These are phyloP conservation scores for Drosophila birchii DNA, from an alignment of 2,888 invertebrate genomes.

Conservation along the genomic window DNA sequence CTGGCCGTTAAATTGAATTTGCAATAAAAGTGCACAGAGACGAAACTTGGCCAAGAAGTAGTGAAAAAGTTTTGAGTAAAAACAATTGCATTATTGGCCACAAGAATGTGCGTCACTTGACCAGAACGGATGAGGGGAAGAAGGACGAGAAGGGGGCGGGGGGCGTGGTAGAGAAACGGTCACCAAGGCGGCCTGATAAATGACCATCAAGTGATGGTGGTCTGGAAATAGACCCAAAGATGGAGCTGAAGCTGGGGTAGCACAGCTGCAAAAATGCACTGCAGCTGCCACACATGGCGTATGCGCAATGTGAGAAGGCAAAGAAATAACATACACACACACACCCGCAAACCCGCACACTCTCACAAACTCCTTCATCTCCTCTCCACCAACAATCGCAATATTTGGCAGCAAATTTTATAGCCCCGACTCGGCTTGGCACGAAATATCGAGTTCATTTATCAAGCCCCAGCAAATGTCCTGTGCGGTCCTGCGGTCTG, in stretches of 20 bases:
- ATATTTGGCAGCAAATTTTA: constrained; percentile 55
- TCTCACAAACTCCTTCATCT: neutral
- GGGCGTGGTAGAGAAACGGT: neutral
- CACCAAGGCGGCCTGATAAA: constrained; percentile 34
- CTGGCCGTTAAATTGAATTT: constrained; percentile 19
- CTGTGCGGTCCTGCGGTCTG: constrained; percentile 11
- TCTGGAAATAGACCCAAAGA: constrained; percentile 1
- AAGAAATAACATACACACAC: neutral
- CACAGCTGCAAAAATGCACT: neutral
- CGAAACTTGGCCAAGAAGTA: constrained; percentile 4
- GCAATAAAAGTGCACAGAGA: neutral
- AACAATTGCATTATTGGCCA: constrained; percentile 48
- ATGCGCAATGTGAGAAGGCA: constrained; percentile 50
- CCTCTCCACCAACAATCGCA: constrained; percentile 37
- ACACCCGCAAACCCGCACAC: neutral
- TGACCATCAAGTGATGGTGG: constrained; percentile 39
- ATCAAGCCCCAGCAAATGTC: constrained; percentile 32
- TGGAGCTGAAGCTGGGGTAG: neutral
- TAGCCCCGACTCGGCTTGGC: constrained; percentile 31
- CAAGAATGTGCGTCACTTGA: constrained; percentile 44
- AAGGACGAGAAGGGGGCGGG: neutral
- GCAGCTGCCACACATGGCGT: constrained; percentile 45
- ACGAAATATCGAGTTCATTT: constrained; percentile 45
- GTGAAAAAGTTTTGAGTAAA: constrained; percentile 29
- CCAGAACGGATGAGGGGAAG: constrained; percentile 2